Percentiles rank a stretch among this genome's conserved stretches.
Conservation (phyloP, 2,888 invertebrate genomes). For the Altica lythri region DNA sequence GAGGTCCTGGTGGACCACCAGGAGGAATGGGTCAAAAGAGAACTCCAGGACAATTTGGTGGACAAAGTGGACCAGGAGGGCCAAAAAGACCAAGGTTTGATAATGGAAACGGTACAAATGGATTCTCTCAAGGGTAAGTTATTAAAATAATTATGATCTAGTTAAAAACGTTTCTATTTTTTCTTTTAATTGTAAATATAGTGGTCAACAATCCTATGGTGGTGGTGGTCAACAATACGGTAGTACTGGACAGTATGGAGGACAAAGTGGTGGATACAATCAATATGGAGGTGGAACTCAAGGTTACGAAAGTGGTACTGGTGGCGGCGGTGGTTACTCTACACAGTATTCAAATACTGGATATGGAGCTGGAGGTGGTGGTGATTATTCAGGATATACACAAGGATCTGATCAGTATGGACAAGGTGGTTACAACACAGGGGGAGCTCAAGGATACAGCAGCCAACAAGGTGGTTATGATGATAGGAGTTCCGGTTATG, state of each 20-base stretch:
- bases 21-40: constrained; percentile 44
- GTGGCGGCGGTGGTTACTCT: constrained; percentile 36
- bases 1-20: constrained; percentile 39
- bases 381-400: constrained; percentile 31
- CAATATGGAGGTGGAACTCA: constrained; percentile 24
- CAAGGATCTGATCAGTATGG: constrained; percentile 34
- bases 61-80: constrained; percentile 43
- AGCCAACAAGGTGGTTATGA: constrained; percentile 39
- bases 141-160: constrained; percentile 25
- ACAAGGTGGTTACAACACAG: constrained; percentile 36
- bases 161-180: constrained; percentile 34
- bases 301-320: constrained; percentile 31
- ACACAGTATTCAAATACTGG: constrained; percentile 29
- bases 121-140: constrained; percentile 46
- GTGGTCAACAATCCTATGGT: constrained; percentile 38
- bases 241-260: constrained; percentile 28
- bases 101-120: constrained; percentile 50
- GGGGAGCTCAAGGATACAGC: constrained; percentile 35
- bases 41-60: constrained; percentile 40
- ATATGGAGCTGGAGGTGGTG: constrained; percentile 25
- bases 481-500: constrained; percentile 43
- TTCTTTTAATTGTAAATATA: too few relatives aligned
- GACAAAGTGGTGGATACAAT: constrained; percentile 22
- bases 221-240: constrained; percentile 27
- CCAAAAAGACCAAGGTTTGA: constrained; percentile 50